phyloP scores from a whole-genome alignment of 2,888 invertebrate species.

The Folsomia candida region DNA sequence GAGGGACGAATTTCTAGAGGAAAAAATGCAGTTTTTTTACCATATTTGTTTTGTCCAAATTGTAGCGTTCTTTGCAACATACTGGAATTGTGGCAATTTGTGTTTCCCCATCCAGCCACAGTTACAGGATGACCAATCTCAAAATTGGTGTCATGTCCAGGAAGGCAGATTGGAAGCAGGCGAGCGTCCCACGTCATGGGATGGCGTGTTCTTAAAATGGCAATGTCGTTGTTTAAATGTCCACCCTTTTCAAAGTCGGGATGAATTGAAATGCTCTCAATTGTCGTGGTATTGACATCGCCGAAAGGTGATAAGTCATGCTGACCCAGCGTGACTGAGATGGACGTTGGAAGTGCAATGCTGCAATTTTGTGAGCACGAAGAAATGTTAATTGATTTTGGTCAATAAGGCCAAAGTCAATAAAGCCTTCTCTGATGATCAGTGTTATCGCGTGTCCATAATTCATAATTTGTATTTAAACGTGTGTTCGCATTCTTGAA shows the following conservation, averaged over 20 bases:
- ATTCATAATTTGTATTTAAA: too few relatives aligned
- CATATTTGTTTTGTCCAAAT: slow-evolving; percentile 13
- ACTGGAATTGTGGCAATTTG: slow-evolving; percentile 7
- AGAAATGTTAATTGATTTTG: slow-evolving; percentile 3
- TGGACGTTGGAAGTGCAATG: slow-evolving; percentile 8
- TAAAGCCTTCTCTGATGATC: too few relatives aligned
- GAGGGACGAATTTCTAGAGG: slow-evolving; percentile 4
- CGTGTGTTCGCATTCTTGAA: too few relatives aligned
- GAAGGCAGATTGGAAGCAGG: slow-evolving; percentile 40
- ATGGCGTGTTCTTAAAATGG: slow-evolving; percentile 30
- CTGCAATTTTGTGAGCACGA: slow-evolving; percentile 13
- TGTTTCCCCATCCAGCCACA: slow-evolving; percentile 42
- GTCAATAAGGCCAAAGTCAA: too few relatives aligned
- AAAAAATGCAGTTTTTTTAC: too few relatives aligned
- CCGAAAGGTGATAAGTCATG: slow-evolving; percentile 15
- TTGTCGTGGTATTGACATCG: slow-evolving; percentile 14
- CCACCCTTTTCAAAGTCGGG: slow-evolving; percentile 25
- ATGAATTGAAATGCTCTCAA: slow-evolving; percentile 33
- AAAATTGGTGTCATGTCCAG: slow-evolving; percentile 14
- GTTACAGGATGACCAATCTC: slow-evolving; percentile 16
- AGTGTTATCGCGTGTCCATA: too few relatives aligned
- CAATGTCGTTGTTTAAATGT: slow-evolving; percentile 40
- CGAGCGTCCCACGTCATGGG: slow-evolving; percentile 27
- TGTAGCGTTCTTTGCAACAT: too few relatives aligned
- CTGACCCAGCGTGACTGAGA: slow-evolving; percentile 31